Evolutionary conservation across 1,140 invertebrate species (phyloP), one percentile per base, ranked within the genome.

Genomic region (Drosophila parabipectinata): DNA sequence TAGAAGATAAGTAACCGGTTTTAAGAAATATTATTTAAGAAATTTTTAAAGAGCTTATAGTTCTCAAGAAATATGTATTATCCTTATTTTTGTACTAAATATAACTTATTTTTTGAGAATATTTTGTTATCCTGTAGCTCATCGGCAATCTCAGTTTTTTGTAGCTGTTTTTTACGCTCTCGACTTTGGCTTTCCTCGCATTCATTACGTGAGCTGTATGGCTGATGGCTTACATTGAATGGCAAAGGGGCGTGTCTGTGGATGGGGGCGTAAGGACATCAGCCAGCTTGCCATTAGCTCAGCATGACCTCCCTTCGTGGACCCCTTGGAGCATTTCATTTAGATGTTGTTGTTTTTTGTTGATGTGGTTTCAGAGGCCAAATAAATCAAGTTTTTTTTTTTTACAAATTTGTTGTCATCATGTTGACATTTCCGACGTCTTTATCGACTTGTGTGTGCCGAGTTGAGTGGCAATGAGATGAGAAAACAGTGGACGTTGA

Each of bases 321-420:
- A 9, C 21, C 32, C 3, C 24, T 24, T n/a, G 26, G 55, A 81
- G 73, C 69, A 63, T 69, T 69, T 69, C 79, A 81, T 81, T 81
- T 82, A 69, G 78, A 62, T 50, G 55, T 85, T 80, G 67, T 66
- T 77, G 66, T 41, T 75, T 54, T 45, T 67, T 75, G 71, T 50
- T 52, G 51, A 73, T 84, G 64, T 51, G 58, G 60, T 75, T 80
- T 71, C 54, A 10, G 12, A 39, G 62, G 66, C 51, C 56, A 87
- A 79, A 88, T 88, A 88, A 88, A 88, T 88, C 83, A 88, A 88
- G 83, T 66, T 88, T 88, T 88, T 85, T 41, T 39, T 41, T 44
- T 88, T 88, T 88, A 88, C 83, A 88, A 88, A 88, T 88, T 69
- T 88, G 83, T 88, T 88, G 83, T 88, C 83, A 88, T 88, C 83